Base-by-base conservation (phyloP, 2,888 invertebrate genomes). In the Onchidella celtica region DNA sequence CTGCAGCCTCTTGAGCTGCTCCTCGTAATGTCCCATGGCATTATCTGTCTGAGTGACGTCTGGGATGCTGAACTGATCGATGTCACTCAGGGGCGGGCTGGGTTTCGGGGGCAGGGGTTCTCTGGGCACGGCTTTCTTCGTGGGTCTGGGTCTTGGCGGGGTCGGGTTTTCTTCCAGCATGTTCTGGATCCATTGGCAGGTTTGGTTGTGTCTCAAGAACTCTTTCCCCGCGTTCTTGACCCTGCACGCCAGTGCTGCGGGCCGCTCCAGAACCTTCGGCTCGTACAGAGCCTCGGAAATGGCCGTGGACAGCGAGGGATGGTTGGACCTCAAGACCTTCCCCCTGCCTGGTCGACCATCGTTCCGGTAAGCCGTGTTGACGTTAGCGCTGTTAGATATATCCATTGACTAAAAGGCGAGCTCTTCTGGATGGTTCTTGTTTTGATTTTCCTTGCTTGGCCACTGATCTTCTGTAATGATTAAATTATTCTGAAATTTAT, bases 141-240 rank as follows among this genome's bases (percentile, higher is more conserved):
- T 4, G 14, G 4, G 27, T 27, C 6, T 24, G 4, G 9, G 61
- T n/a, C 2, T 24, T 24, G 21, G 38, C 17, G 36, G 3, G 11
- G 63, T 38, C 17, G 27, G 2, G 14, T 29, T 38, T 1, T 66
- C 32, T n/a, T 66, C 76, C 27, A 29, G n/a, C 21, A 66, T 76
- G 34, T 29, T 34, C 34, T 76, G 76, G 24, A 76, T 76, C 76
- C 76, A 76, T 11, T 76, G 76, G n/a, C 76, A 76, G 1, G 76
- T 76, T 47, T 76, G 63, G 32, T 76, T 76, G 32, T 76, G 76
- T 11, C 29, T 9, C n/a, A 76, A 32, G 55, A 66, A 76, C 0
- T 76, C 66, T 21, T 55, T 76, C 14, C 76, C 76, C 24, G 76
- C 66, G 34, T 76, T 34, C 32, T 65, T 65, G 47, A 76, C 76